These are phyloP conservation scores for Lithobates sylvaticus DNA, from an alignment of 2,797 vertebrate genomes.

Conservation along the genomic window DNA sequence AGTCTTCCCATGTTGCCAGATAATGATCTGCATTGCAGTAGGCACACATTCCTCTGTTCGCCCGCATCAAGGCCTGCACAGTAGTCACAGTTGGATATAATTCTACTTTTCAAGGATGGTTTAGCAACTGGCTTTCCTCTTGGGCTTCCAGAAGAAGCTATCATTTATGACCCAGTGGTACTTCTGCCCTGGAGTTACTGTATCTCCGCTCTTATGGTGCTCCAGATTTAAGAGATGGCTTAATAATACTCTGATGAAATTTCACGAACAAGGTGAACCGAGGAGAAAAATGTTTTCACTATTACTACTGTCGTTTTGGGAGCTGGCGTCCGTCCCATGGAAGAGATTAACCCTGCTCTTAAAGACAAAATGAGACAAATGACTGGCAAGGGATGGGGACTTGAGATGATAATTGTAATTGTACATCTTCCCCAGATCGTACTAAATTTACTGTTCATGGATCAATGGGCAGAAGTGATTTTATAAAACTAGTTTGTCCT, in stretches of 20 bases:
- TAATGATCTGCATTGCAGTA: conserved; percentile 36
- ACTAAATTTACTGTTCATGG: too few species aligned
- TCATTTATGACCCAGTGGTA: conserved; percentile 42
- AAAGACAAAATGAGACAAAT: not conserved
- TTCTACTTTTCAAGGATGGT: conserved; percentile 44
- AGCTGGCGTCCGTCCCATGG: not conserved
- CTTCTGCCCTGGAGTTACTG: conserved; percentile 16
- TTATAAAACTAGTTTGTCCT: too few species aligned
- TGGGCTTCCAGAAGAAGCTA: conserved; percentile 20
- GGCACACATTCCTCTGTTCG: not conserved
- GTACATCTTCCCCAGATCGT: too few species aligned
- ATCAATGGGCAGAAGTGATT: too few species aligned
- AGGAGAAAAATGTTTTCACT: not conserved
- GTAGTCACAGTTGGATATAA: conserved; percentile 14
- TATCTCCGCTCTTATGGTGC: not conserved
- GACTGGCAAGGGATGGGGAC: too few species aligned
- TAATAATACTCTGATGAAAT: conserved; percentile 19
- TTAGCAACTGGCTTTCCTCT: conserved; percentile 36
- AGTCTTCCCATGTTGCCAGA: conserved; percentile 24
- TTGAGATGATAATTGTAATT: too few species aligned
- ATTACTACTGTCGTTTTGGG: not conserved
- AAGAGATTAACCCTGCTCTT: not conserved
- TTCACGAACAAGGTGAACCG: conserved; percentile 9
- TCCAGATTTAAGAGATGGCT: conserved; percentile 21
- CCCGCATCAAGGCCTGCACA: not conserved